Evolutionary conservation across 2,113 vertebrate genomes (phyloP).

Genomic region (Seriola aureovittata): DNA sequence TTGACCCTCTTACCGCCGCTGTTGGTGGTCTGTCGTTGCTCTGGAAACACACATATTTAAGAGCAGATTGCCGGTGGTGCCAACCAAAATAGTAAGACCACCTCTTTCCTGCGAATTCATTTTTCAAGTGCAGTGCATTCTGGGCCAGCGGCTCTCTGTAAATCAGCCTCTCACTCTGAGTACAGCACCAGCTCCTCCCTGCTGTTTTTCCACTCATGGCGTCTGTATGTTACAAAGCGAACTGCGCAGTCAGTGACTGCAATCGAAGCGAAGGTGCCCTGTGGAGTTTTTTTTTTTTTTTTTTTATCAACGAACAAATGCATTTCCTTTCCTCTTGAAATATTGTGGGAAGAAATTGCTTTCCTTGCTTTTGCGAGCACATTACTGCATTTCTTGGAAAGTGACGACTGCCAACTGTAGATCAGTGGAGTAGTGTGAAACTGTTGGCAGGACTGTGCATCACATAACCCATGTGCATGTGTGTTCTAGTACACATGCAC

Average conservation of each 20-base stretch:
- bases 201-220: slow-evolving; percentile 20
- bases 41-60: slow-evolving; percentile 28
- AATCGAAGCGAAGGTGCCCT: not conserved
- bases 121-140: not conserved
- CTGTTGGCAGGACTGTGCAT: no score
- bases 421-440: no score
- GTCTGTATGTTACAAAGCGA: slow-evolving; percentile 13
- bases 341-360: not conserved
- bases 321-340: not conserved
- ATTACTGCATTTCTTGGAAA: no score
- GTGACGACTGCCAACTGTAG: no score
- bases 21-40: slow-evolving; percentile 19
- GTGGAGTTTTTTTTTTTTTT: not conserved
- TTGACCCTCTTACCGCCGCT: not conserved
- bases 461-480: no score
- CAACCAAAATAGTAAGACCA: not conserved
- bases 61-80: slow-evolving; percentile 11
- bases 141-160: slow-evolving; percentile 12
- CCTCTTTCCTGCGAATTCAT: not conserved
- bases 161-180: slow-evolving; percentile 28
- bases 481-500: no score
- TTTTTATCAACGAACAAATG: not conserved
- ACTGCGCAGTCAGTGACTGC: not conserved
- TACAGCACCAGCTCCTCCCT: slow-evolving; percentile 26
- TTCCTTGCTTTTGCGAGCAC: no score